Conservation (phyloP, 1,140 invertebrate genomes). For the Zeugodacus cucurbitae region DNA sequence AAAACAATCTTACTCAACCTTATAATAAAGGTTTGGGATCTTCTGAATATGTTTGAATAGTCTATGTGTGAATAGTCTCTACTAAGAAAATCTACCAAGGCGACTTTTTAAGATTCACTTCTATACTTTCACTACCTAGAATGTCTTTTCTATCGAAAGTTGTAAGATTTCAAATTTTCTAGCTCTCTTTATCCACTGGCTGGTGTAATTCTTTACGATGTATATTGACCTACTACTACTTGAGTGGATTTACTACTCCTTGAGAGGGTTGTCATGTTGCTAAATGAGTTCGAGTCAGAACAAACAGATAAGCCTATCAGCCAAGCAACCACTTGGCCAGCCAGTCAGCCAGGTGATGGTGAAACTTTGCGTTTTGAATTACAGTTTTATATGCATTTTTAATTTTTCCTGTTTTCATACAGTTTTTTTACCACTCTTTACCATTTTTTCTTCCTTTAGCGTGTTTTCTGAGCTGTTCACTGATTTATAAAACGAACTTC, state of each 20-base stretch:
- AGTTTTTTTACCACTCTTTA: neutral
- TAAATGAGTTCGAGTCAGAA: constrained; percentile 1
- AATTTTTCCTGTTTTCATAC: neutral
- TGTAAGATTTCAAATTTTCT: too few relatives aligned
- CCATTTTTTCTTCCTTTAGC: neutral
- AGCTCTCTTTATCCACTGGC: too few relatives aligned
- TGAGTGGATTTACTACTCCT: neutral
- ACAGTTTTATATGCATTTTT: neutral
- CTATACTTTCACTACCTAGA: too few relatives aligned
- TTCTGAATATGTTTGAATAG: too few relatives aligned
- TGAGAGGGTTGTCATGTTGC: neutral
- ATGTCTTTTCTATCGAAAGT: too few relatives aligned
- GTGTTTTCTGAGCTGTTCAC: neutral
- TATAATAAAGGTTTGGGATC: too few relatives aligned
- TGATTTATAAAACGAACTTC: constrained; percentile 35
- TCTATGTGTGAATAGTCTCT: too few relatives aligned
- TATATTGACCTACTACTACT: neutral
- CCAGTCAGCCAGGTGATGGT: too few relatives aligned
- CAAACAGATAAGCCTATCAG: neutral
- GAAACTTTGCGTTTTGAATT: constrained; percentile 18
- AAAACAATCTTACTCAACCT: too few relatives aligned
- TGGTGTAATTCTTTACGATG: too few relatives aligned
- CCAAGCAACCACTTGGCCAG: neutral
- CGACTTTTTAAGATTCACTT: too few relatives aligned
- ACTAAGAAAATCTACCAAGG: too few relatives aligned